Conservation (phyloP, 2,113 vertebrate genomes). For the Ornithorhynchus anatinus region DNA sequence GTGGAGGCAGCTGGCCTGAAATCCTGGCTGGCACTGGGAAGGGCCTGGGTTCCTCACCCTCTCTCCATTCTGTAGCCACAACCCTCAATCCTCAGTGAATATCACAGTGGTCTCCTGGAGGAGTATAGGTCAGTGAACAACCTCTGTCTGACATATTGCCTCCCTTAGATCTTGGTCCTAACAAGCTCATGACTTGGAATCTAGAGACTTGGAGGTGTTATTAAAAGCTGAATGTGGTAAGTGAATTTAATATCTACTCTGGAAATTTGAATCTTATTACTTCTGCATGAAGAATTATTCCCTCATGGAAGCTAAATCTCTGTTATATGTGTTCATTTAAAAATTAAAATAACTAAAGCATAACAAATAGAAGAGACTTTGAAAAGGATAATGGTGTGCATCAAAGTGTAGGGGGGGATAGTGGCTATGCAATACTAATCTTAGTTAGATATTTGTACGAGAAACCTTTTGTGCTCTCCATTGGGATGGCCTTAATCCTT, state of each 20-base stretch:
- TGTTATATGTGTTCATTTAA: slow-evolving; percentile 17
- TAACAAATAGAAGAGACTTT: slow-evolving; percentile 1
- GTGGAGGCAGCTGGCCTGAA: too few species aligned
- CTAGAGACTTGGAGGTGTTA: too few species aligned
- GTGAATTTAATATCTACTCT: neutral
- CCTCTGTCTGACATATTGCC: too few species aligned
- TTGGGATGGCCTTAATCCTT: slow-evolving; percentile 1
- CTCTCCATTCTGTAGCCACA: too few species aligned
- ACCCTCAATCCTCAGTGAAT: too few species aligned
- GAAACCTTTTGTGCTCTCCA: neutral
- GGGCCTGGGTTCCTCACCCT: too few species aligned
- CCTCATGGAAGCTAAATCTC: neutral
- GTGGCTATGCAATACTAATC: slow-evolving; percentile 4
- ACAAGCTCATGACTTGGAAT: too few species aligned
- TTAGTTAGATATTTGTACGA: slow-evolving; percentile 3
- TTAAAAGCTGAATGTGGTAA: neutral
- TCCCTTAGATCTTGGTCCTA: too few species aligned
- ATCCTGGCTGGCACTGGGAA: too few species aligned
- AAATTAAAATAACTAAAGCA: slow-evolving; percentile 18
- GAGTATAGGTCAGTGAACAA: too few species aligned
- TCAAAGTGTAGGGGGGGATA: neutral
- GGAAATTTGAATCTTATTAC: slow-evolving; percentile 5
- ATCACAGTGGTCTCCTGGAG: too few species aligned
- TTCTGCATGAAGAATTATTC: neutral
- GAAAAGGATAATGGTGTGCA: slow-evolving; percentile 10